These are phyloP conservation scores for Cyprinella venusta DNA, from an alignment of 2,797 vertebrate genomes.

Conservation along the genomic window DNA sequence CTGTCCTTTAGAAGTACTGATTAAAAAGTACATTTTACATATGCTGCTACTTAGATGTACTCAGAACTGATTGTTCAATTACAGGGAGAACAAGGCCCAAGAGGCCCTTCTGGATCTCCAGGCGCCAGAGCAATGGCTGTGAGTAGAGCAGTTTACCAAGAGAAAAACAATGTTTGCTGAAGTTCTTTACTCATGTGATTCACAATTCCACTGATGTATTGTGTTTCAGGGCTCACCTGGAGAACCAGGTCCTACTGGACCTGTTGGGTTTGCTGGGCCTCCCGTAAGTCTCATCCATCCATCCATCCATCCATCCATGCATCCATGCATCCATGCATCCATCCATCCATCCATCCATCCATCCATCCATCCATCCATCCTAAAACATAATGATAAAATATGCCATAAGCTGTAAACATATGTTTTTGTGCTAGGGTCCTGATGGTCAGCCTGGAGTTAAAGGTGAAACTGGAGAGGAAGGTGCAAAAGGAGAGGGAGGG, in stretches of 20 bases:
- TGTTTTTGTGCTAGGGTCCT: constrained; percentile 76
- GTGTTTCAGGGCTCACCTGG: constrained; percentile 87
- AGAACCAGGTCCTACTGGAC: constrained; percentile 87
- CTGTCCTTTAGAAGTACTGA: neutral
- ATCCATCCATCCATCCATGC: neutral
- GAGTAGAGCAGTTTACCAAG: constrained; percentile 67
- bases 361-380: neutral
- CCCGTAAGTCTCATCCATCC: constrained; percentile 76
- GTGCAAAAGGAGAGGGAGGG: constrained; percentile 90
- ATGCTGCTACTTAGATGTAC: constrained; percentile 12
- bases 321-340: no score
- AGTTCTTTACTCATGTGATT: neutral
- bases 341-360: no score
- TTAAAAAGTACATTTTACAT: neutral
- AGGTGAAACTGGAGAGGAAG: constrained; percentile 90
- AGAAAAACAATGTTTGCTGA: neutral
- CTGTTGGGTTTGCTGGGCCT: constrained; percentile 91
- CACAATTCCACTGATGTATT: neutral
- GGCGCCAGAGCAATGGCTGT: constrained; percentile 92
- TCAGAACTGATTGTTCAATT: constrained; percentile 41
- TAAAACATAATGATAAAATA: neutral
- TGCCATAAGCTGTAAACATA: neutral
- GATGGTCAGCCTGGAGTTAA: constrained; percentile 94
- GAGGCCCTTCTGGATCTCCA: constrained; percentile 88
- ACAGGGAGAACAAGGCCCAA: constrained; percentile 92